Evolutionary conservation across 2,888 invertebrate species (phyloP).

Genomic region (Cloeon dipterum): DNA sequence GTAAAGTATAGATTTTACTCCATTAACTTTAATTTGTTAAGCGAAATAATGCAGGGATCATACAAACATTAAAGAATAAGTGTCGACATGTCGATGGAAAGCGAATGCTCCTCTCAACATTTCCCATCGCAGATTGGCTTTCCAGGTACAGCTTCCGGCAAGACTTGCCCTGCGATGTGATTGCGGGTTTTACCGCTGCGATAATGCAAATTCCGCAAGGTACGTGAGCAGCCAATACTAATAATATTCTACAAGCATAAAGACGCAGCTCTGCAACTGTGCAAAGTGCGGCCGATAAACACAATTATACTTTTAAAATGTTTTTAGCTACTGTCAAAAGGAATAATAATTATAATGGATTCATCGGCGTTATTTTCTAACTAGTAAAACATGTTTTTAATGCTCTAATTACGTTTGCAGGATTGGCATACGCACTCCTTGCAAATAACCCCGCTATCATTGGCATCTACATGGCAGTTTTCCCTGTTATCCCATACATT

Average conservation of each 20-base stretch:
- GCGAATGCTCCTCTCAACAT: slow-evolving; percentile 1
- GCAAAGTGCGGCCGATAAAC: too few relatives aligned
- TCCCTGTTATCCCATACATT: slow-evolving; percentile 34
- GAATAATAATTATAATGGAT: too few relatives aligned
- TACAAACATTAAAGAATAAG: neutral
- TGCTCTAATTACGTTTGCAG: too few relatives aligned
- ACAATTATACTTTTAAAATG: too few relatives aligned
- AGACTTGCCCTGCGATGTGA: slow-evolving; percentile 44
- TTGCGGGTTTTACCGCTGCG: slow-evolving; percentile 69
- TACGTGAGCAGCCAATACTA: too few relatives aligned
- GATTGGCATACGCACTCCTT: slow-evolving; percentile 12
- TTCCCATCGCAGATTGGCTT: slow-evolving; percentile 42
- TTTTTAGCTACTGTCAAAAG: too few relatives aligned
- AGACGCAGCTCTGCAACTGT: too few relatives aligned
- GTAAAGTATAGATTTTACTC: neutral
- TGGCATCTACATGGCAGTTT: slow-evolving; percentile 36
- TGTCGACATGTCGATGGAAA: neutral
- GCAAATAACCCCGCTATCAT: slow-evolving; percentile 16
- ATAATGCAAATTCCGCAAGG: slow-evolving; percentile 83
- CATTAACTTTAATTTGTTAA: too few relatives aligned
- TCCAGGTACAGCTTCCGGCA: slow-evolving; percentile 34
- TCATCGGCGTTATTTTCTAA: too few relatives aligned
- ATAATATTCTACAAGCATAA: too few relatives aligned
- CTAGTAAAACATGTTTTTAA: too few relatives aligned
- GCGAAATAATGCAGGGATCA: neutral